Evolutionary conservation across 2,113 vertebrate species (phyloP), one percentile per base, ranked within the genome.

Genomic region (Cololabis saira): DNA sequence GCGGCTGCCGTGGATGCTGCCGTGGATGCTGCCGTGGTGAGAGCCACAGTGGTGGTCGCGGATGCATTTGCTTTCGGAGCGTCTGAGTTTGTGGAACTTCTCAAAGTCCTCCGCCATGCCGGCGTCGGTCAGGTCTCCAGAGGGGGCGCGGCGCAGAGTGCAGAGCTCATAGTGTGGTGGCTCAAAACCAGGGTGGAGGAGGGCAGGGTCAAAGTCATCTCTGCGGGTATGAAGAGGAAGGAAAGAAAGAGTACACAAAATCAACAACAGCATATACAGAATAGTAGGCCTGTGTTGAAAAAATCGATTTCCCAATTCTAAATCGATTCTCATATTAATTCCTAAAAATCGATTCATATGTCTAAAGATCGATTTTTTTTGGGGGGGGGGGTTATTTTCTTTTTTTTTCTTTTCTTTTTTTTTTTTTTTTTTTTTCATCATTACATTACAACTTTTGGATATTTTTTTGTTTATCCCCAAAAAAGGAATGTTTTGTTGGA

Each of bases 41-140:
- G 97, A 98, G 84, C 98, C 98, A 83, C 98, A 99, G 93, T 99
- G 98, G 92, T 98, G 98, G 91, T 97, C 96, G 2, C 96, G 96
- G 81, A 98, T 92, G 87, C 98, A 98, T 90, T 96, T 96, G 87
- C 97, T 98, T 72, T 96, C 97, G 17, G 95, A 94, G 74, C 95
- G 95, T 67, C 92, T 92, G 88, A 98, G 93, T 87, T 96, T 95
- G 74, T 96, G 95, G 76, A 95, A 96, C 83, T 92, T 95, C 41
- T 98, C 96, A 74, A 95, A 95, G 90, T 98, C 96, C n/a, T 97
- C 95, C 1, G 94, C 91, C 87, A 96, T 91, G 22, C 93, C 90
- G 67, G 95, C 87, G 1, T 97, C 95, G 8, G 90, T 93, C 81
- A 95, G 91, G 79, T 99, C 96, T 6, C 92, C 92, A 10, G 96